phyloP scores from a whole-genome alignment of 2,888 invertebrate species.

The Megastigmus dorsalis region DNA sequence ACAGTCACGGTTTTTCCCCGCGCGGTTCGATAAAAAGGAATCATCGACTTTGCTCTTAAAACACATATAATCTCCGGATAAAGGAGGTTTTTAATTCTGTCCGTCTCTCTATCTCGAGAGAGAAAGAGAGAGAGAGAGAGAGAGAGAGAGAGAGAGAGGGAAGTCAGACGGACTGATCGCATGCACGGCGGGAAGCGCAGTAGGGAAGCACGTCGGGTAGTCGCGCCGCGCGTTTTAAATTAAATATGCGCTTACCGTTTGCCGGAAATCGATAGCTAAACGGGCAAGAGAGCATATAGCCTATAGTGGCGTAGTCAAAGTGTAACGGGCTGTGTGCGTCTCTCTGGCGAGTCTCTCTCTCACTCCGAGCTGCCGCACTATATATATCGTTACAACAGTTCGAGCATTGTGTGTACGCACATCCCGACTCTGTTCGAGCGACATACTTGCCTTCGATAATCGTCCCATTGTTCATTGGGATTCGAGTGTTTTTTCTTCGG shows the following conservation, averaged over 20 bases:
- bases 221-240: conserved; percentile 29
- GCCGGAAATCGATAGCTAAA: conserved; percentile 48
- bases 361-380: not conserved
- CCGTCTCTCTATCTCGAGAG: too few relatives aligned
- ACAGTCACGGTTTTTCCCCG: too few relatives aligned
- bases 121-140: too few relatives aligned
- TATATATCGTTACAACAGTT: conserved; percentile 2
- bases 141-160: too few relatives aligned
- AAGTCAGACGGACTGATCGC: too few relatives aligned
- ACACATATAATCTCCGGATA: too few relatives aligned
- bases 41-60: too few relatives aligned
- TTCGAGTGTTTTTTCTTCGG: not conserved
- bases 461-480: not conserved
- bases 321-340: conserved; percentile 22
- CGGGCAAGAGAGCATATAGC: not conserved
- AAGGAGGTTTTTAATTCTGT: too few relatives aligned
- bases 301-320: not conserved
- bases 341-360: not conserved
- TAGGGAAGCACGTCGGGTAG: not conserved
- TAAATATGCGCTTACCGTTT: conserved; percentile 44
- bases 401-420: not conserved
- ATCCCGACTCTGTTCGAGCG: not conserved
- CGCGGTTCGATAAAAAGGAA: too few relatives aligned
- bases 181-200: not conserved
- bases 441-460: conserved; percentile 3